Base-by-base conservation (phyloP, 2,888 invertebrate genomes). In the Lumbricus terrestris region DNA sequence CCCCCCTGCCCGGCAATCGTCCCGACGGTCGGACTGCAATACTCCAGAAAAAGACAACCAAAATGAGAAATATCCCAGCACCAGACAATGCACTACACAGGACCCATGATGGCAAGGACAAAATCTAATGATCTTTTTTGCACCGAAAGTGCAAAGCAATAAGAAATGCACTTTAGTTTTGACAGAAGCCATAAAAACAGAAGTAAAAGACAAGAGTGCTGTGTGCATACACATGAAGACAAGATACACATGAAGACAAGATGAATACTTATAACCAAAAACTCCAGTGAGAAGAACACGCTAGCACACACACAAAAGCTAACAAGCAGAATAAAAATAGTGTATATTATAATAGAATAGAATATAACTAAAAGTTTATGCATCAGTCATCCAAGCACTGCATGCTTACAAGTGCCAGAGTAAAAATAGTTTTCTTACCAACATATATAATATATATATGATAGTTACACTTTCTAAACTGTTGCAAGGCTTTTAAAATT, bases 61-160 rank as follows among this genome's bases (percentile, higher is more conserved):
- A n/a, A 69, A 69, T 69, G 69, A 69, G 69, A 69, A 69, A 69
- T 69, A 69, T 69, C 69, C n/a, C n/a, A 69, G 69, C n/a, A 69
- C n/a, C 69, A 69, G 69, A 69, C 69, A 69, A 69, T 11, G 8
- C n/a, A 69, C 69, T 16, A n/a, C 69, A n/a, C 69, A 69, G n/a
- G 29, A 69, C 69, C 69, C 69, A 69, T 6, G n/a, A 69, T n/a
- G 69, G 29, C n/a, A 69, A 69, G 69, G 69, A 69, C 69, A n/a
- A 69, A 69, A 69, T 69, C 69, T n/a, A n/a, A 69, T 69, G 69
- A 69, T n/a, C 69, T 69, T n/a, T 69, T 69, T n/a, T 69, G 69
- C 69, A 69, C 69, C 11, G 69, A 69, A 69, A 69, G 69, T 69
- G n/a, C 69, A 69, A 69, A 69, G 69, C 69, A 69, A 69, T 69